Conservation (phyloP, 2,888 invertebrate genomes). For the Seladonia tumulorum region DNA sequence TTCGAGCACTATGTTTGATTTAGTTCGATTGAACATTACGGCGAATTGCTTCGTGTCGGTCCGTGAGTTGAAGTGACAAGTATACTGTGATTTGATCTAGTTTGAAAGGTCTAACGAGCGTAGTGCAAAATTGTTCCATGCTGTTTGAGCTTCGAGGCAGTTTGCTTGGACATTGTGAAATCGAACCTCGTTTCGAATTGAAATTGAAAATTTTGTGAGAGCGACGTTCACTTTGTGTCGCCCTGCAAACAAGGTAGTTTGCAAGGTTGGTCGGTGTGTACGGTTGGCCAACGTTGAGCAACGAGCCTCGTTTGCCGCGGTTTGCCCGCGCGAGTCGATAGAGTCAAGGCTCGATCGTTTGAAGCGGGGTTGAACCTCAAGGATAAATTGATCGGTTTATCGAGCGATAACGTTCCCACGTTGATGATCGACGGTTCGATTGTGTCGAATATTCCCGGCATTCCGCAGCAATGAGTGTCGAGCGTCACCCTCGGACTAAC, state of each 20-base stretch:
- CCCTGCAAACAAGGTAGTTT: not conserved
- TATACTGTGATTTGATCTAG: not conserved
- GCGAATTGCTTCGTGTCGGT: not conserved
- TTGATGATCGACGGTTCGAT: not conserved
- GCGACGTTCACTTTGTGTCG: not conserved
- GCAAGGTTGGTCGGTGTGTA: not conserved
- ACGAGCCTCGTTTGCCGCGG: not conserved
- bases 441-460: conserved; percentile 2
- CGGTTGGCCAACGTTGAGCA: not conserved
- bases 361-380: not conserved
- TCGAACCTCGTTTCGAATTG: no score
- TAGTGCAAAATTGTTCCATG: not conserved
- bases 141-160: not conserved
- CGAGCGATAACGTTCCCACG: conserved; percentile 5
- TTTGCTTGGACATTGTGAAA: not conserved
- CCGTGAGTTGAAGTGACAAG: not conserved
- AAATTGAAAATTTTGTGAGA: no score
- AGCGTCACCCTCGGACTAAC: not conserved
- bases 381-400: conserved; percentile 10
- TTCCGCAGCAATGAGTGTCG: conserved; percentile 26
- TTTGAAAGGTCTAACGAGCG: not conserved
- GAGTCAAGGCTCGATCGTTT: conserved; percentile 2
- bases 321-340: not conserved
- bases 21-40: not conserved
- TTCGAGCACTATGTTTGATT: not conserved